A percentile compares a stretch with the other conserved stretches of the same genome.
These are phyloP conservation scores for Actinia tenebrosa DNA, from an alignment of 64 coral and sea anemone species.

Conservation along the genomic window DNA sequence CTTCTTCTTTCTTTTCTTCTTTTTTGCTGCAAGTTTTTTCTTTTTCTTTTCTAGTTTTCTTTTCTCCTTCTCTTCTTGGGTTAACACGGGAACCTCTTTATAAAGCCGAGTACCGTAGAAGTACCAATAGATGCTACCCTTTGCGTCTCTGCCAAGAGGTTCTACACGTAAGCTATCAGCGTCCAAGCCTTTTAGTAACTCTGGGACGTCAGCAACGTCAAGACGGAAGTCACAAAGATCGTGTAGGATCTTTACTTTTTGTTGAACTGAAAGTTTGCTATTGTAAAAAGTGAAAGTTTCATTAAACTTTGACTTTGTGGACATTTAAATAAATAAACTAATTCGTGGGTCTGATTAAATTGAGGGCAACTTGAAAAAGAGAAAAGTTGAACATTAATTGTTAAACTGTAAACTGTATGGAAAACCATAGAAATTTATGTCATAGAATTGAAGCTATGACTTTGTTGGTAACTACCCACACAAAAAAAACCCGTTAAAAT, in stretches of 20 bases:
- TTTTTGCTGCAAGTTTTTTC: conserved; percentile 42
- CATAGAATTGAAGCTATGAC: too few species aligned
- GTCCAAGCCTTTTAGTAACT: conserved; percentile 89
- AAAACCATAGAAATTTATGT: too few species aligned
- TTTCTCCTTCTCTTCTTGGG: conserved; percentile 53
- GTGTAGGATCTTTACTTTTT: conserved; percentile 96
- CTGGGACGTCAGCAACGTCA: conserved; percentile 86
- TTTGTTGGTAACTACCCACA: too few species aligned
- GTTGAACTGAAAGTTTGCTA: conserved; percentile 62
- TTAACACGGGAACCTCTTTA: conserved; percentile 50
- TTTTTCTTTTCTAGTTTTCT: conserved; percentile 63
- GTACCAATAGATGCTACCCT: conserved; percentile 86
- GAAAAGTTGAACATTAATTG: too few species aligned
- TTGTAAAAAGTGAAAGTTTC: conserved; percentile 8
- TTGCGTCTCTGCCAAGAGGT: conserved; percentile 78
- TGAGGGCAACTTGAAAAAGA: too few species aligned
- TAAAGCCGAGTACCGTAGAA: conserved; percentile 97
- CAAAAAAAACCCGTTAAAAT: too few species aligned
- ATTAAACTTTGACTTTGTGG: background rate
- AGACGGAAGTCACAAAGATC: conserved; percentile 88
- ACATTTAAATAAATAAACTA: too few species aligned
- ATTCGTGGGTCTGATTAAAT: too few species aligned
- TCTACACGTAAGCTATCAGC: conserved; percentile 95
- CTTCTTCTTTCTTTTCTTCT: conserved; percentile 74
- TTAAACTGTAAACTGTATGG: too few species aligned